These are phyloP conservation scores for Trematocara caparti DNA, from an alignment of 2,797 vertebrate species.

Conservation along the genomic window DNA sequence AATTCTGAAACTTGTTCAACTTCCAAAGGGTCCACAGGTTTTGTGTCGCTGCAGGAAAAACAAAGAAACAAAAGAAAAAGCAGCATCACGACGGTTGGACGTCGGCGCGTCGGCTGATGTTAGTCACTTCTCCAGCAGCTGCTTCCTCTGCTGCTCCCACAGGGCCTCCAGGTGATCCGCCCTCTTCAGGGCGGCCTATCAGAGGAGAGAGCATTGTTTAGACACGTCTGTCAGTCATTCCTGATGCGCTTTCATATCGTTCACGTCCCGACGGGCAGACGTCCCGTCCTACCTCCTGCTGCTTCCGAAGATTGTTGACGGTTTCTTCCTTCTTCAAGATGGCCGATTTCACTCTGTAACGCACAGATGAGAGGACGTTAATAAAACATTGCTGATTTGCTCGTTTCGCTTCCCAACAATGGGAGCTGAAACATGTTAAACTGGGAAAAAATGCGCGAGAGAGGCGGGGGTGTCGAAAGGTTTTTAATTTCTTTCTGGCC, in stretches of 20 bases:
- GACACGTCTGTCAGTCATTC: background rate
- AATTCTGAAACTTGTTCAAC: constrained; percentile 7
- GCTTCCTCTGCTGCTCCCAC: constrained; percentile 84
- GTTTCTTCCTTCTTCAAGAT: constrained; percentile 90
- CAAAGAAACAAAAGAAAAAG: background rate
- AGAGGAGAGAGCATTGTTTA: background rate
- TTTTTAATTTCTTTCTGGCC: background rate
- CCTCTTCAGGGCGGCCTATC: constrained; percentile 85
- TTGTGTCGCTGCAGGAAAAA: constrained; percentile 11
- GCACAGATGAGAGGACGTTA: background rate
- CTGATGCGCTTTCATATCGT: background rate
- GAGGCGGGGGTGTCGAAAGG: rapidly evolving
- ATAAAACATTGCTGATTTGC: background rate
- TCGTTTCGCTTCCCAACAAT: background rate
- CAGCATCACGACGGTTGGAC: background rate
- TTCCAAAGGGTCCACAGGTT: constrained; percentile 29
- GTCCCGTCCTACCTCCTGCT: constrained; percentile 81
- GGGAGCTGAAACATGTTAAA: background rate
- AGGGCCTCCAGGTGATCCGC: constrained; percentile 88
- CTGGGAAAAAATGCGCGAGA: rapidly evolving
- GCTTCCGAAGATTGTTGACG: constrained; percentile 82
- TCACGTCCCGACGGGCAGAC: background rate
- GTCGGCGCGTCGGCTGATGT: background rate
- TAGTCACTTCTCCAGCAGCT: constrained; percentile 79
- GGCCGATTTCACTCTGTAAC: constrained; percentile 84